These are phyloP conservation scores for Magallana ariakensis DNA, from an alignment of 1,140 invertebrate genomes.

Conservation along the genomic window DNA sequence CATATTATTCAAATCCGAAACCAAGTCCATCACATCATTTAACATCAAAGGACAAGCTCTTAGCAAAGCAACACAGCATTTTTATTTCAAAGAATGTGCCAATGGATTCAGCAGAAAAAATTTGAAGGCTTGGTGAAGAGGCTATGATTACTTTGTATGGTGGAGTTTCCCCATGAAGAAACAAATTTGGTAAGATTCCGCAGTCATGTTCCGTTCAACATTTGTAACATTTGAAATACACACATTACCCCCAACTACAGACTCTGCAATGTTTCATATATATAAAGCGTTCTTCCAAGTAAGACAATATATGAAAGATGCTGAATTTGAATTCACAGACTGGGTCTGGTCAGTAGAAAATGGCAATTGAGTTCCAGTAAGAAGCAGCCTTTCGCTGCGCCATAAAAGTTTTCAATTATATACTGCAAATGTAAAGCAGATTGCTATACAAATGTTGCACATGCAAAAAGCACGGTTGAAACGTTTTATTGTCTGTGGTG, in stretches of 20 bases:
- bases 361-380: not conserved
- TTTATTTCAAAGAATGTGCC: not conserved
- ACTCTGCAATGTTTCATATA: conserved; percentile 22
- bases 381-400: conserved; percentile 30
- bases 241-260: conserved; percentile 47
- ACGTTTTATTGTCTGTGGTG: not conserved
- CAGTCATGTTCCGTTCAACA: not conserved
- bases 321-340: not conserved
- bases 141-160: conserved; percentile 2
- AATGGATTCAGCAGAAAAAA: not conserved
- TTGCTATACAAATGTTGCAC: conserved; percentile 47
- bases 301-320: conserved; percentile 11
- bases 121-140: not conserved
- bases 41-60: not conserved
- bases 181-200: conserved; percentile 39
- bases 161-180: conserved; percentile 8
- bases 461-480: conserved; percentile 40
- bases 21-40: not conserved
- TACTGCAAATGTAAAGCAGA: conserved; percentile 50
- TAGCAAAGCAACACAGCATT: not conserved
- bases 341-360: conserved; percentile 43
- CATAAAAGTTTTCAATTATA: conserved; percentile 30
- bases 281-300: conserved; percentile 3
- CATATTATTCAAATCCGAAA: conserved; percentile 44
- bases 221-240: conserved; percentile 50